Base-by-base conservation (phyloP, 2,888 invertebrate genomes). In the Julus scanicus region DNA sequence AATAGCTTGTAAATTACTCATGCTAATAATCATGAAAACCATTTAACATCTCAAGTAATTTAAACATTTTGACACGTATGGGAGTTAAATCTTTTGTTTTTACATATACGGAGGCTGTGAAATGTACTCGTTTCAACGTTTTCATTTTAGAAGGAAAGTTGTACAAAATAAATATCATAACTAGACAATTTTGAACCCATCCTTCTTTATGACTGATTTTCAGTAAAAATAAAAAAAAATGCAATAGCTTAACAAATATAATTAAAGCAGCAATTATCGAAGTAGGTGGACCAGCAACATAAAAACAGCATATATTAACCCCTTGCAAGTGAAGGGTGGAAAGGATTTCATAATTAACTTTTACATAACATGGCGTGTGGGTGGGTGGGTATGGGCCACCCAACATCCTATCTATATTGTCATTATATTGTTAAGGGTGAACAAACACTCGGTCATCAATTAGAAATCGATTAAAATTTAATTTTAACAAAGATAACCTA, bases 281-380 rank as follows among this genome's bases (percentile, higher is more conserved):
- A 20, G 63, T 63, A 63, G 63, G 63, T 63, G 63, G 63, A 63
- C 63, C 63, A 15, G 9, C 63, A 13, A 63, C 63, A 63, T 9
- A 63, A 63, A 63, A 63, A 63, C 3, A 4, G 63, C 63, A 63
- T 63, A 20, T 63, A 63, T 63, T 63, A 63, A 63, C 63, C 63
- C 63, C 63, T 63, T 63, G 63, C 63, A 9, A n/a, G 63, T 63
- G 63, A 63, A 20, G 63, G 63, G 63, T 63, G 63, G 63, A 63
- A 63, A 63, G 63, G 20, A 63, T 63, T 63, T 20, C n/a, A 63
- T 63, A 63, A 63, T 63, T 63, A 63, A 63, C 63, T 63, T 63
- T 63, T 63, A 63, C 63, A 63, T 63, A 63, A 63, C 63, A n/a
- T 63, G 63, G 15, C 63, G 20, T 63, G 63, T 63, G 63, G 63